Base-by-base conservation (phyloP, 1,140 invertebrate species). In the Cotesia chilonis region DNA sequence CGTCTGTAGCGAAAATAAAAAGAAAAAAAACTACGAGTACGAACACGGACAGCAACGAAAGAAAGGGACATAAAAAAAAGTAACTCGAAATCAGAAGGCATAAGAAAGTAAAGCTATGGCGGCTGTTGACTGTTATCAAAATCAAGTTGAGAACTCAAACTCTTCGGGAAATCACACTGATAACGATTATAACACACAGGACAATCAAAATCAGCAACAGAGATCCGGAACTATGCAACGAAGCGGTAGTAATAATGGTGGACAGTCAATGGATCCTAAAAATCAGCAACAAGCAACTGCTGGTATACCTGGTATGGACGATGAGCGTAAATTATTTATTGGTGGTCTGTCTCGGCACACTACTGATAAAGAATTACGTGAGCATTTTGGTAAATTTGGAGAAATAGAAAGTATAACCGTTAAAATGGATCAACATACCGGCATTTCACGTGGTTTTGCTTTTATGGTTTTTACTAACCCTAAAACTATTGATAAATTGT, bases 401-500 rank as follows among this genome's bases (percentile, higher is more conserved):
- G 89, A 90, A 61, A 90, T 92, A 60, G 90, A 90, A 74, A 90
- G 90, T 76, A 88, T 91, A 55, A 88, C 88, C 68, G 88, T 92
- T n/a, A 92, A 92, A 80, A 90, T 89, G 70, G 90, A 92, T 78
- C 89, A 90, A 0, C 88, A 89, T 66, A 92, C 90, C 70, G 90
- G 91, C 41, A 81, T 90, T 70, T 90, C 90, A 3, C 83, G 92
- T 79, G 91, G 91, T 7, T 93, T 93, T 82, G 91, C 91, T 20
- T 93, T 93, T 81, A 89, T 93, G 76, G 90, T 92, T 52, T 93
- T 92, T 81, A 88, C 89, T 61, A 86, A 86, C 76, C 85, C 90
- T 17, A 89, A 90, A 74, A 85, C 89, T 55, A 89, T 92, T 66
- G 90, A 92, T 75, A 89, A 90, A 81, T 84, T 91, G 9, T 78